Evolutionary conservation across 92 coral and sea anemone genomes (phyloP).

Genomic region (Siderastrea siderea): DNA sequence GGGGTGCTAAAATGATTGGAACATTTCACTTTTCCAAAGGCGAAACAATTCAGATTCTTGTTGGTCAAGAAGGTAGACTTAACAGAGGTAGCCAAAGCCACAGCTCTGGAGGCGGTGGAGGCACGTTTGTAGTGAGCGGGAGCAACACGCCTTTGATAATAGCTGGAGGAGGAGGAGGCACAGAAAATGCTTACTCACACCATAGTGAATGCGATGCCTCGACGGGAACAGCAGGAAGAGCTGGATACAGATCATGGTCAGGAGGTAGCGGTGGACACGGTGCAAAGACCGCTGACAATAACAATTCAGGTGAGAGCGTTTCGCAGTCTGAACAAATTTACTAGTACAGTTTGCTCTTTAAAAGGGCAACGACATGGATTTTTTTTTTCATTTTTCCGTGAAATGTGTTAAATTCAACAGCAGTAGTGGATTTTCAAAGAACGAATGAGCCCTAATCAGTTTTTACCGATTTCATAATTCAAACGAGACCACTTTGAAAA

Average conservation of each 20-base stretch:
- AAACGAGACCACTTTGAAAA: no score
- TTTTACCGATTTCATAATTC: no score
- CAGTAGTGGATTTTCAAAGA: no score
- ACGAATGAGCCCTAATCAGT: no score
- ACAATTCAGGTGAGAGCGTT: not conserved
- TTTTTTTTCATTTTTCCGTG: no score
- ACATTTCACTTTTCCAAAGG: slow-evolving; percentile 38
- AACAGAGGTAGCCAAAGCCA: not conserved
- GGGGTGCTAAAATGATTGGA: slow-evolving; percentile 65
- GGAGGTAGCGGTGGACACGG: not conserved
- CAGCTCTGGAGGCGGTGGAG: slow-evolving; percentile 1
- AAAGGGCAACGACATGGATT: no score
- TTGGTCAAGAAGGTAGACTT: slow-evolving; percentile 53
- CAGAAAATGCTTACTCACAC: not conserved
- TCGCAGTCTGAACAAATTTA: no score
- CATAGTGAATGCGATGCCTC: not conserved
- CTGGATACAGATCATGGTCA: not conserved
- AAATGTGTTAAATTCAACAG: no score
- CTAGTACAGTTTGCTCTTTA: no score
- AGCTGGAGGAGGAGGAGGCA: not conserved
- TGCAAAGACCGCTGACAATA: not conserved
- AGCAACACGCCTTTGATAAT: not conserved
- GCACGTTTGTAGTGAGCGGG: slow-evolving; percentile 1
- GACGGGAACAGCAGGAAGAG: not conserved
- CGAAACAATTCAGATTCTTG: slow-evolving; percentile 45